Evolutionary conservation across 1,140 invertebrate genomes (phyloP).

Genomic region (Conus ventricosus): DNA sequence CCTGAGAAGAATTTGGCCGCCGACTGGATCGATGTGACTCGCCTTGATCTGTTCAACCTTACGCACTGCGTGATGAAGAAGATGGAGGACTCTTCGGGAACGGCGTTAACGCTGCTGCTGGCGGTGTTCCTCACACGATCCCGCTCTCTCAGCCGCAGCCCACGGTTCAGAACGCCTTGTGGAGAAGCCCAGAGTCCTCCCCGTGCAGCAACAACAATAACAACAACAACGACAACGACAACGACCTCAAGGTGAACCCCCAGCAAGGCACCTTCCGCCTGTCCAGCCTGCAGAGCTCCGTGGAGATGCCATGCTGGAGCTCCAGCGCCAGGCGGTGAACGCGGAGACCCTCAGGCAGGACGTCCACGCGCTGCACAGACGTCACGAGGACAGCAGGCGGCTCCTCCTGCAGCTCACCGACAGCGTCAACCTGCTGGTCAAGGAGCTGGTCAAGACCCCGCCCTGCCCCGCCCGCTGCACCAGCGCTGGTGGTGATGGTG

Average conservation of each 20-base stretch:
- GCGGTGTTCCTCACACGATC: background rate
- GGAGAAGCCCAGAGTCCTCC: background rate
- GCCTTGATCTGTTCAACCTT: too few relatives aligned
- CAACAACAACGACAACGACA: background rate
- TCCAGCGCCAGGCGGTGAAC: background rate
- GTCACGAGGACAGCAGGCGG: background rate
- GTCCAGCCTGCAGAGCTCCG: background rate
- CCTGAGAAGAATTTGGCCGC: too few relatives aligned
- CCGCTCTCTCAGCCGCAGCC: background rate
- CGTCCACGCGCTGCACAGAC: background rate
- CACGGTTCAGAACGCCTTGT: background rate
- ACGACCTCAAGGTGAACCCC: background rate
- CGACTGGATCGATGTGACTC: too few relatives aligned
- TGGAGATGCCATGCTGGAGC: constrained; percentile 11
- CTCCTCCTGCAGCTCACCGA: constrained; percentile 6
- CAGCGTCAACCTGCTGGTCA: constrained; percentile 3
- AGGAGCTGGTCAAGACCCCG: background rate
- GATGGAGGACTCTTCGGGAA: too few relatives aligned
- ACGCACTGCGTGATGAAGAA: too few relatives aligned
- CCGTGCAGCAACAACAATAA: background rate
- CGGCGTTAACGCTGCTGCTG: too few relatives aligned
- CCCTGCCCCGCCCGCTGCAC: background rate
- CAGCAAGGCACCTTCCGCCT: background rate
- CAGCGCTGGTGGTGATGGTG: background rate
- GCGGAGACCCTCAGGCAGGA: background rate